Evolutionary conservation across 2,113 vertebrate genomes (phyloP).

Genomic region (Mustela nigripes): DNA sequence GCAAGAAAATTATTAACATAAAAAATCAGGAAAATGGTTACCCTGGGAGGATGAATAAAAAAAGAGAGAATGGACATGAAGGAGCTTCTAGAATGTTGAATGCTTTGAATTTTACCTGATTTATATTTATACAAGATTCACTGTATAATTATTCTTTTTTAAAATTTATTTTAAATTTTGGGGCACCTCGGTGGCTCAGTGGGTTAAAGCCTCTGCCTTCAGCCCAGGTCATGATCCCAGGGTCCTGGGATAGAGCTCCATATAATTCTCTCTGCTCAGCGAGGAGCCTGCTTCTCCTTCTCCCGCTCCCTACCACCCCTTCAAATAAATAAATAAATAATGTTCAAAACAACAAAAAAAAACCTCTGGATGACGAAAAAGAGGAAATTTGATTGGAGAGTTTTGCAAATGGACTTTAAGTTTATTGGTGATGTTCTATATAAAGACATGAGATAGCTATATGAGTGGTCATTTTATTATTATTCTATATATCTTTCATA

Average conservation of each 20-base stretch:
- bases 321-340: neutral
- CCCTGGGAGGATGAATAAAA: neutral
- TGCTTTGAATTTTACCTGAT: neutral
- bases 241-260: too few relatives aligned
- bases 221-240: too few relatives aligned
- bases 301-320: too few relatives aligned
- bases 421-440: neutral
- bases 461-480: neutral
- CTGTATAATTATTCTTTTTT: neutral
- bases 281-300: too few relatives aligned
- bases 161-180: neutral
- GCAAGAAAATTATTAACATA: neutral
- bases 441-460: neutral
- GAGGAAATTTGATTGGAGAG: neutral
- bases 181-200: too few relatives aligned
- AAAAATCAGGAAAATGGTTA: neutral
- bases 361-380: neutral
- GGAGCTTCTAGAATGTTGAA: neutral
- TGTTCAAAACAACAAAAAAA: neutral
- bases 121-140: neutral
- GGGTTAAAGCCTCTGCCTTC: too few relatives aligned
- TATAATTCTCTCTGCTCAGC: too few relatives aligned
- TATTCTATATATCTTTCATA: neutral
- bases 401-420: neutral
- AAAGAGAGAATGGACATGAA: neutral